phyloP scores from a whole-genome alignment of 2,113 vertebrate genomes.

The Procavia capensis region DNA sequence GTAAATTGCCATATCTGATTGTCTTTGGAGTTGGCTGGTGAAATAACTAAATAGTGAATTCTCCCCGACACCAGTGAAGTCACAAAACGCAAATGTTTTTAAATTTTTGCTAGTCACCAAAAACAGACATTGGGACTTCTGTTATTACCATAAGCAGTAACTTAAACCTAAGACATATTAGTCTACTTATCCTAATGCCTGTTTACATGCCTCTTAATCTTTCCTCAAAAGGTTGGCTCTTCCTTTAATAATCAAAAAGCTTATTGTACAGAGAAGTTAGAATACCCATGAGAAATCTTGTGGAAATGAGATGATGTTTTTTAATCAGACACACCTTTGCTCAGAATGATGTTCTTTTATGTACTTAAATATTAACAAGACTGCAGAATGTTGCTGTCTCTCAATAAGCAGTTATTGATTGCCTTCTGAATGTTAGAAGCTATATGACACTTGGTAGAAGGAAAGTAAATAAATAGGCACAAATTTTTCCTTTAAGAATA shows the following conservation, averaged over 20 bases:
- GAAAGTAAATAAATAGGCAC: neutral
- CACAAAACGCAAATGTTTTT: neutral
- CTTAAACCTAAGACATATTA: neutral
- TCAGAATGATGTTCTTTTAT: neutral
- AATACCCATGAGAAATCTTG: neutral
- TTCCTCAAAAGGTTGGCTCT: neutral
- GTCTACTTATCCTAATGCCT: neutral
- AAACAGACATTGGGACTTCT: neutral
- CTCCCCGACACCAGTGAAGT: neutral
- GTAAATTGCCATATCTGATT: neutral
- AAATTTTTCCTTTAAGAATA: neutral
- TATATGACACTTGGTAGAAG: neutral
- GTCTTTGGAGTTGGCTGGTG: neutral
- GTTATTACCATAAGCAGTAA: neutral
- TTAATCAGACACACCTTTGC: neutral
- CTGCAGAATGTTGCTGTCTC: neutral
- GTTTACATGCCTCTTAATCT: neutral
- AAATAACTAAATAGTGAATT: neutral
- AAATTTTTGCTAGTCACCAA: neutral
- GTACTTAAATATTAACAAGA: neutral
- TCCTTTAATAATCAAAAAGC: conserved; percentile 35
- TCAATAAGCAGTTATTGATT: neutral
- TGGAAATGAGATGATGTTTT: neutral
- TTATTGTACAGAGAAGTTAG: neutral
- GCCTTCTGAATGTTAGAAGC: neutral